phyloP scores from a whole-genome alignment of 2,888 invertebrate genomes.

The Scaptomyza caliginosa region DNA sequence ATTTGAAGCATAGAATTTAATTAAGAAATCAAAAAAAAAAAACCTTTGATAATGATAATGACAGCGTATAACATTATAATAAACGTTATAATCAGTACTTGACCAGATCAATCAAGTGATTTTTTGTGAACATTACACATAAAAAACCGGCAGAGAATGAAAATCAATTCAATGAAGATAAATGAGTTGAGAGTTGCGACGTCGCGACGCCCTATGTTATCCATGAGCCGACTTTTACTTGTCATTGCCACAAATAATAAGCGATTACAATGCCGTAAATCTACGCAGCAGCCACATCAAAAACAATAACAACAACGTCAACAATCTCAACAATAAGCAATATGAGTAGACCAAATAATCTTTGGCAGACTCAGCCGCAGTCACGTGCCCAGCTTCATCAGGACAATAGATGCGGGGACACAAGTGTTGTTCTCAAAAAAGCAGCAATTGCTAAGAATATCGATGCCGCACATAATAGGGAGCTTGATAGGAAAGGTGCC shows the following conservation, averaged over 20 bases:
- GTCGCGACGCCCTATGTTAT: not conserved
- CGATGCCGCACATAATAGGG: slow-evolving; percentile 21
- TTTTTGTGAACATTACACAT: not conserved
- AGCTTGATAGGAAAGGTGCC: slow-evolving; percentile 16
- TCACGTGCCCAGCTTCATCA: slow-evolving; percentile 45
- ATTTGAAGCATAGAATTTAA: no score
- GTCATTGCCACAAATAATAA: slow-evolving; percentile 60
- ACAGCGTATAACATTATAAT: not conserved
- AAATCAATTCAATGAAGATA: slow-evolving; percentile 59
- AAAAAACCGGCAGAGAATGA: slow-evolving; percentile 15
- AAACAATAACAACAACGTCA: slow-evolving; percentile 11
- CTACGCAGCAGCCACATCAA: slow-evolving; percentile 19
- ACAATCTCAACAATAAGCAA: slow-evolving; percentile 14
- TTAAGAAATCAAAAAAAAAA: no score
- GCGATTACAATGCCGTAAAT: slow-evolving; percentile 65
- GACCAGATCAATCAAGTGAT: slow-evolving; percentile 33
- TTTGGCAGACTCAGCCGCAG: slow-evolving; percentile 15
- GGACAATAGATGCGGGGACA: not conserved
- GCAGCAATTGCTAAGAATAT: slow-evolving; percentile 8
- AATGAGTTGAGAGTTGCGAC: slow-evolving; percentile 44
- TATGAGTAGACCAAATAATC: slow-evolving; percentile 4
- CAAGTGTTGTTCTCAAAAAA: slow-evolving; percentile 30
- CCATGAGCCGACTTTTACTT: slow-evolving; percentile 39
- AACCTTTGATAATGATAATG: no score
- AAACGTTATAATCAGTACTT: slow-evolving; percentile 5